Conservation (phyloP, 2,888 invertebrate species). For the Nomada fabriciana region DNA sequence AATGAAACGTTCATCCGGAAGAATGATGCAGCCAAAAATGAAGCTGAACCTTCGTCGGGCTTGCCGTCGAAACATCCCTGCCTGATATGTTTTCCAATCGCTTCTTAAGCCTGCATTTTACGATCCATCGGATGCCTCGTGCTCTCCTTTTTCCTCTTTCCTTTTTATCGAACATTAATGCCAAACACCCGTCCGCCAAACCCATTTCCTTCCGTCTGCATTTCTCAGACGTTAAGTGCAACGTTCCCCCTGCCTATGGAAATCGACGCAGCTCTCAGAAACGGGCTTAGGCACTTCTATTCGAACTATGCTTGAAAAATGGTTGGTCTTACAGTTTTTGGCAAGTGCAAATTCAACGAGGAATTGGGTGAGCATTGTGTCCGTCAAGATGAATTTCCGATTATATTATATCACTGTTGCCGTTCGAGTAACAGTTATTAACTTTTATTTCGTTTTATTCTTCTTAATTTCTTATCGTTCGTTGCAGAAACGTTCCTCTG, state of each 20-base stretch:
- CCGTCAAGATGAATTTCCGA: too few relatives aligned
- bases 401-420: too few relatives aligned
- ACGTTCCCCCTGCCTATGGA: not conserved
- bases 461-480: too few relatives aligned
- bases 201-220: not conserved
- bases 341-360: not conserved
- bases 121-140: constrained; percentile 9
- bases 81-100: constrained; percentile 44
- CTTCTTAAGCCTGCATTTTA: constrained; percentile 40
- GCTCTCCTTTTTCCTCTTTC: not conserved
- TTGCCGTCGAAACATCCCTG: not conserved
- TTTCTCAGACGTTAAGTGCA: not conserved
- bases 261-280: not conserved
- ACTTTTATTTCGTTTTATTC: too few relatives aligned
- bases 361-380: not conserved
- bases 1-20: constrained; percentile 36
- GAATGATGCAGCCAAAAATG: constrained; percentile 47
- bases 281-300: not conserved
- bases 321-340: not conserved
- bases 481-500: too few relatives aligned
- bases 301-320: not conserved
- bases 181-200: not conserved
- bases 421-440: too few relatives aligned
- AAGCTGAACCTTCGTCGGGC: constrained; percentile 11
- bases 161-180: constrained; percentile 23